Evolutionary conservation across 2,888 invertebrate genomes (phyloP), one percentile per base, ranked within the genome.

Genomic region (Hemistola chrysoprasaria): DNA sequence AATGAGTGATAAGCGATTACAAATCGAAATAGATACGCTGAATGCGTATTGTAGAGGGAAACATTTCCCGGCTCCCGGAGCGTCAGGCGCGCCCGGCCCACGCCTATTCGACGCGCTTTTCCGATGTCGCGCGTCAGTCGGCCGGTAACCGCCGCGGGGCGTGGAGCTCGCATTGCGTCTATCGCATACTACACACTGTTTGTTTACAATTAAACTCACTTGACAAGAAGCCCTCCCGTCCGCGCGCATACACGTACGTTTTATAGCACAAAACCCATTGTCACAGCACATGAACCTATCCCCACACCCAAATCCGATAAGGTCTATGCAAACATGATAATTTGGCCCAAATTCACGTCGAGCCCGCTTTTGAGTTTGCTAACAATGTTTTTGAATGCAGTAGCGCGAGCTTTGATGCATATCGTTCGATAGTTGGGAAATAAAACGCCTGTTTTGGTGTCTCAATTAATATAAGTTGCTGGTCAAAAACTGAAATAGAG

Each of bases 101-200:
- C 63, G 46, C 62, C 34, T 25, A 34, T n/a, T 29, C 62, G 53
- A 57, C 46, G 48, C 56, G 63, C 46, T 67, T 71, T 71, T 61
- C 69, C 58, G 51, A 48, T 45, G 25, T 40, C 46, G 45, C 51
- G 43, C 52, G 42, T 51, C 72, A 86, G 86, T 86, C 76, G 71
- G 71, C 77, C 75, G 70, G 60, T 77, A 69, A 62, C 70, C 76
- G 80, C 66, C 78, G 83, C 74, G 74, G 51, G 60, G 74, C 72
- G 67, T 60, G 64, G 65, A 65, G 57, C 68, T 71, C 62, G 53
- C 52, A 11, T 57, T 49, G 55, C 59, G 47, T 54, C 54, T 66
- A 62, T 58, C 61, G 59, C 53, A 62, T 55, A 66, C 56, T 57
- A 50, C 47, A 63, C 60, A 78, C 74, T 73, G 72, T 80, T 83